phyloP scores from a whole-genome alignment of 2,113 vertebrate species.

The Cricetomys ansorgei region DNA sequence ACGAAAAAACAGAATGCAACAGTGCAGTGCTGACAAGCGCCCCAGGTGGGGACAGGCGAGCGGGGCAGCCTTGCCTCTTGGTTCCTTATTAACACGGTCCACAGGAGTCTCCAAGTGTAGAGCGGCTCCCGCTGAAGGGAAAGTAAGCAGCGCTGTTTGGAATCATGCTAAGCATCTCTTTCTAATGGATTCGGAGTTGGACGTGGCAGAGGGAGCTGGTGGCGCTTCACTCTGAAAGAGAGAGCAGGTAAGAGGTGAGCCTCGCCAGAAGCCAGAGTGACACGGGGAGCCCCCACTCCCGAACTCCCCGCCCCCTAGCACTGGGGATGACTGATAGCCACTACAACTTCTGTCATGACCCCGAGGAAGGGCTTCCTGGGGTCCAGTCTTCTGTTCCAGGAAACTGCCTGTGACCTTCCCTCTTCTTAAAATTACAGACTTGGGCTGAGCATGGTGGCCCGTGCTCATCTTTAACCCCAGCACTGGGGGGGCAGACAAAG shows the following conservation, averaged over 20 bases:
- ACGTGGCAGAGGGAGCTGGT: slow-evolving; percentile 73
- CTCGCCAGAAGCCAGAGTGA: neutral
- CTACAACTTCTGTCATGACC: neutral
- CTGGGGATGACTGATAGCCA: no score
- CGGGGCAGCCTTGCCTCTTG: slow-evolving; percentile 78
- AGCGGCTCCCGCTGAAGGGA: slow-evolving; percentile 77
- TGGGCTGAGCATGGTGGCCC: neutral
- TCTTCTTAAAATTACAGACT: neutral
- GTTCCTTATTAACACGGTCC: slow-evolving; percentile 67
- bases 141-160: slow-evolving; percentile 85
- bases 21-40: slow-evolving; percentile 72
- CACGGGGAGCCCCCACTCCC: fast-evolving
- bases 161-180: slow-evolving; percentile 78
- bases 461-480: neutral
- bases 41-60: slow-evolving; percentile 65
- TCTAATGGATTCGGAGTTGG: neutral
- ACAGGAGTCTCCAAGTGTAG: slow-evolving; percentile 69
- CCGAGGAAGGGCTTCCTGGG: neutral
- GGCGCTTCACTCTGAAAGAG: slow-evolving; percentile 87
- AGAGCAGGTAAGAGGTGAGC: slow-evolving; percentile 59
- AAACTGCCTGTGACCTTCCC: neutral
- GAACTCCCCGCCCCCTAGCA: neutral
- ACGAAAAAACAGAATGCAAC: slow-evolving; percentile 25
- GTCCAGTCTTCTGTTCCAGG: neutral
- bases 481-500: neutral